These are phyloP conservation scores for Drosophila biarmipes DNA, from an alignment of 1,140 invertebrate species.

Conservation along the genomic window DNA sequence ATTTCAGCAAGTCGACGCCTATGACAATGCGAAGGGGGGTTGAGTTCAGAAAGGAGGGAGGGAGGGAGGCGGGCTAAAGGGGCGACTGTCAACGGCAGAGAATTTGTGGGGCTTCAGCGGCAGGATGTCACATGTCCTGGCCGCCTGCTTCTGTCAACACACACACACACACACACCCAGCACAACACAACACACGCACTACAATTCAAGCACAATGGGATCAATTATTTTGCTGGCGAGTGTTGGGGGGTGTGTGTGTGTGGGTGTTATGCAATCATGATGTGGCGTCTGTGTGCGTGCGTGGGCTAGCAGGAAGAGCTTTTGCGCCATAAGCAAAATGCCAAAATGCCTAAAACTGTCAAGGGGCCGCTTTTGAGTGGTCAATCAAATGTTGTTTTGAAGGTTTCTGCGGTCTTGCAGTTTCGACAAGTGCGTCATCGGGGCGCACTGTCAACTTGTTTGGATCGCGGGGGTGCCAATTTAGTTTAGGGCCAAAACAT, in stretches of 20 bases:
- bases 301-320: conserved; percentile 22
- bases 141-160: conserved; percentile 65
- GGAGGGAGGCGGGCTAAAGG: conserved; percentile 1
- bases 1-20: conserved; percentile 59
- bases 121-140: conserved; percentile 55
- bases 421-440: conserved; percentile 34
- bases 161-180: conserved; percentile 15
- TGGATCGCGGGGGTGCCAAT: background rate
- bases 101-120: conserved; percentile 60
- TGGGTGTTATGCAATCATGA: conserved; percentile 64
- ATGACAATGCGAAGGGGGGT: conserved; percentile 41
- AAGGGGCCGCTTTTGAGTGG: conserved; percentile 60
- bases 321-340: conserved; percentile 52
- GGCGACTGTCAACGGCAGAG: conserved; percentile 63
- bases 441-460: conserved; percentile 21
- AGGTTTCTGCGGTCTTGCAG: conserved; percentile 62
- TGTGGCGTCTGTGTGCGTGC: conserved; percentile 13
- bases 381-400: conserved; percentile 79
- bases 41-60: background rate
- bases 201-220: conserved; percentile 78
- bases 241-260: conserved; percentile 17
- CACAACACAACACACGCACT: conserved; percentile 19
- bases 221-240: conserved; percentile 69
- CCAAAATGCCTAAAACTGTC: conserved; percentile 60
- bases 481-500: background rate